Percentiles rank a stretch among this genome's conserved stretches.
phyloP scores from a whole-genome alignment of 1,140 invertebrate genomes.

The Drosophila novamexicana region DNA sequence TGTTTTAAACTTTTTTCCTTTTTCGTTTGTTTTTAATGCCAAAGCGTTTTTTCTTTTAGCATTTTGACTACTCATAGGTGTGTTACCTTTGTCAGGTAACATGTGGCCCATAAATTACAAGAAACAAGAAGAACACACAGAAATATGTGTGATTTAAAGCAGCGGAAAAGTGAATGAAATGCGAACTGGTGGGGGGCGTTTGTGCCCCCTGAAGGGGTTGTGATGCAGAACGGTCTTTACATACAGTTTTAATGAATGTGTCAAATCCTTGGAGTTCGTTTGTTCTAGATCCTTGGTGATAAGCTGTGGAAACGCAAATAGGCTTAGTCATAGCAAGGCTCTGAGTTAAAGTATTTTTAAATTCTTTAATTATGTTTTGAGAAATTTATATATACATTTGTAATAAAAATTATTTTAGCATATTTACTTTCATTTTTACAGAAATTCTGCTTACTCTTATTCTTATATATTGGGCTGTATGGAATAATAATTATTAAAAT shows the following conservation, averaged over 20 bases:
- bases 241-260: conserved; percentile 61
- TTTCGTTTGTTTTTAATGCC: conserved; percentile 53
- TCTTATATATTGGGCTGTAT: too few relatives aligned
- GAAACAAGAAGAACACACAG: conserved; percentile 29
- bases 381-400: too few relatives aligned
- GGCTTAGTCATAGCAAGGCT: conserved; percentile 4
- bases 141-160: conserved; percentile 38
- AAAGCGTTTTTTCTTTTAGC: conserved; percentile 42
- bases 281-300: conserved; percentile 44
- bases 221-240: conserved; percentile 13
- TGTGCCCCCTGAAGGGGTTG: conserved; percentile 27
- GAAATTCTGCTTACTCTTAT: too few relatives aligned
- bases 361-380: too few relatives aligned
- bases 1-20: conserved; percentile 40
- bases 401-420: not conserved
- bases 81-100: conserved; percentile 68
- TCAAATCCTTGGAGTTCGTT: conserved; percentile 20
- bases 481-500: not conserved
- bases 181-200: not conserved
- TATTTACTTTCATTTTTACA: not conserved
- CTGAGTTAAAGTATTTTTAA: not conserved
- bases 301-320: conserved; percentile 30
- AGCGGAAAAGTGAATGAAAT: conserved; percentile 50
- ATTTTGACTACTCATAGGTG: conserved; percentile 32
- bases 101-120: conserved; percentile 77